Evolutionary conservation across 2,888 invertebrate species (phyloP).

Genomic region (Resseliella maxima): DNA sequence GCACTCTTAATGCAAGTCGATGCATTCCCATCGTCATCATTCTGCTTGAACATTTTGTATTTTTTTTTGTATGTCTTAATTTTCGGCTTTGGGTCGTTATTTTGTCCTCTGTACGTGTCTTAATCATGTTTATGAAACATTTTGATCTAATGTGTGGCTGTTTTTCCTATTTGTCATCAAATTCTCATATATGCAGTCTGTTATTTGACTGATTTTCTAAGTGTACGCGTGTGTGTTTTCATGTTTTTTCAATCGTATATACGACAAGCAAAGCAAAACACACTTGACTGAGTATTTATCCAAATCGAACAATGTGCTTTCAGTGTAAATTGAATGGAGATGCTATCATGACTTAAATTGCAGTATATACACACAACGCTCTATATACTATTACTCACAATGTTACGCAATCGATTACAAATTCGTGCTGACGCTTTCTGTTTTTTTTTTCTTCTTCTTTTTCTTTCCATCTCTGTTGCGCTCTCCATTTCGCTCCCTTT

Average conservation of each 20-base stretch:
- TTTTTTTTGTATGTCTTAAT: neutral
- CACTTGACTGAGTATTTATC: constrained; percentile 9
- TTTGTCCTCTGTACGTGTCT: constrained; percentile 22
- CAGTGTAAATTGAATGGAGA: constrained; percentile 21
- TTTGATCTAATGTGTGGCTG: neutral
- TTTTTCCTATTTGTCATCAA: constrained; percentile 42
- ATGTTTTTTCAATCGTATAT: no score
- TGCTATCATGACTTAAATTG: neutral
- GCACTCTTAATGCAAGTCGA: neutral
- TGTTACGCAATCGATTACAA: constrained; percentile 39
- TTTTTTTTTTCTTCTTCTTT: neutral
- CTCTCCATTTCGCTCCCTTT: neutral
- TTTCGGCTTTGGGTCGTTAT: neutral
- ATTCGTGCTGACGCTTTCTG: constrained; percentile 6
- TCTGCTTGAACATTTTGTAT: no score
- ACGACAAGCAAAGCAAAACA: no score
- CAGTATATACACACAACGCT: neutral
- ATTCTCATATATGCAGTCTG: neutral
- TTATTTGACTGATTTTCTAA: no score
- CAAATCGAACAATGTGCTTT: neutral
- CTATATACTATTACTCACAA: neutral
- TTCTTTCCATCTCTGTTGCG: neutral
- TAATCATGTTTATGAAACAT: constrained; percentile 5
- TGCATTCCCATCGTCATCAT: constrained; percentile 13
- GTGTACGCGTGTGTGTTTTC: no score